Conservation (phyloP, 2,888 invertebrate genomes). For the Leptogaster cylindrica region DNA sequence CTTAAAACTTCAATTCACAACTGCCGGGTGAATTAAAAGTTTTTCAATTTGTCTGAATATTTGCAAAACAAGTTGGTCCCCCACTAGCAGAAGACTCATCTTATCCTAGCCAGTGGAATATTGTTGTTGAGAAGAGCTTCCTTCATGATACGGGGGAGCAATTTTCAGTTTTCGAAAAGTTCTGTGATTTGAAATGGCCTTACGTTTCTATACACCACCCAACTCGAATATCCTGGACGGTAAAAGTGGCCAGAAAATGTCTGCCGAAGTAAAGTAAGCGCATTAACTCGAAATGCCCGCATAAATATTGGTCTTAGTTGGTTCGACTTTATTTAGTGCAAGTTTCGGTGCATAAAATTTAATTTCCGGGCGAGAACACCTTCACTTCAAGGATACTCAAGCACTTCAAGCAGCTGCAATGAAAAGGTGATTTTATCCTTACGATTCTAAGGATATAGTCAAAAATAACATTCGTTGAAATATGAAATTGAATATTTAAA, state of each 20-base stretch:
- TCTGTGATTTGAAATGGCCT: background rate
- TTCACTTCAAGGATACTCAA: background rate
- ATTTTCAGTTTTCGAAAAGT: background rate
- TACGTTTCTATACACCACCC: background rate
- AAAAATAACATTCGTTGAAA: too few species aligned
- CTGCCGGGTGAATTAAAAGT: slow-evolving; percentile 32
- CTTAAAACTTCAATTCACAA: slow-evolving; percentile 27
- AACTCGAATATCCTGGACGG: background rate
- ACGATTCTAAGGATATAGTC: too few species aligned
- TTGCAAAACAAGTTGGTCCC: slow-evolving; percentile 27
- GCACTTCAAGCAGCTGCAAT: background rate
- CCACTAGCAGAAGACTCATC: background rate
- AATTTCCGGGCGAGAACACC: slow-evolving; percentile 18
- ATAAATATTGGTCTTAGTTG: slow-evolving; percentile 16
- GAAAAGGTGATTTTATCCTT: too few species aligned
- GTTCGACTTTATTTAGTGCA: slow-evolving; percentile 26
- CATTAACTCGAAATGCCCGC: slow-evolving; percentile 20
- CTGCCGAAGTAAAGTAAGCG: slow-evolving; percentile 21
- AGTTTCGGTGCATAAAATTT: slow-evolving; percentile 21
- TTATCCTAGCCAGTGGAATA: background rate
- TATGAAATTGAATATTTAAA: too few species aligned
- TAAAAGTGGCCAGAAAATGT: slow-evolving; percentile 4
- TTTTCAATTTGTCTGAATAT: slow-evolving; percentile 33
- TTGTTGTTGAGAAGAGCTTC: background rate
- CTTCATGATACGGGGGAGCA: background rate